phyloP scores from a whole-genome alignment of 2,888 invertebrate genomes.

The Petrolisthes cinctipes region DNA sequence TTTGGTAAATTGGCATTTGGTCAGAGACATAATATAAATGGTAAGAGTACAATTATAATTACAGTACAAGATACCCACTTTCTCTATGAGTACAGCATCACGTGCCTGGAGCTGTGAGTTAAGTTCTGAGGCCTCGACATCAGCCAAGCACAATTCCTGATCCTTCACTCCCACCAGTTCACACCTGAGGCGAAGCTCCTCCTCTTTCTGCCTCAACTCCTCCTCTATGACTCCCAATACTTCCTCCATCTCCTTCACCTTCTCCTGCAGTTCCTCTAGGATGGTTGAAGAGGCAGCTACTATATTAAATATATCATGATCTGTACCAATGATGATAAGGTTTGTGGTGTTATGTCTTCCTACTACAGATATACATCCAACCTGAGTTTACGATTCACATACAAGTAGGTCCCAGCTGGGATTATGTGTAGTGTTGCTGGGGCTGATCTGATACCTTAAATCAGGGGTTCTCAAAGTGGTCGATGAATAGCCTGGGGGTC shows the following conservation, averaged over 20 bases:
- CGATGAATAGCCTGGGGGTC: too few species aligned
- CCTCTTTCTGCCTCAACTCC: constrained; percentile 52
- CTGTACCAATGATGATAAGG: too few species aligned
- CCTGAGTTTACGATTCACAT: too few species aligned
- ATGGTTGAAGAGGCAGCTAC: constrained; percentile 39
- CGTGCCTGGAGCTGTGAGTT: constrained; percentile 45
- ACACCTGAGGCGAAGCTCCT: constrained; percentile 57
- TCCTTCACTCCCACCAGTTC: constrained; percentile 56
- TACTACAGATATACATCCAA: too few species aligned
- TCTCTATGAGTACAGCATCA: constrained; percentile 37
- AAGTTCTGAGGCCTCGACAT: constrained; percentile 57
- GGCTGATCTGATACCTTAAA: too few species aligned
- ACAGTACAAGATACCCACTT: constrained; percentile 15
- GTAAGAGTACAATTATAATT: background rate
- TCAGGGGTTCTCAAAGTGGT: too few species aligned
- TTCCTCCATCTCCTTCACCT: constrained; percentile 63
- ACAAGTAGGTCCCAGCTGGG: too few species aligned
- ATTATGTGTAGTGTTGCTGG: too few species aligned
- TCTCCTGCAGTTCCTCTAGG: constrained; percentile 62
- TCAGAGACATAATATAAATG: background rate
- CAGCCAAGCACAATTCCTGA: constrained; percentile 60
- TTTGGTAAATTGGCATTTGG: too few species aligned
- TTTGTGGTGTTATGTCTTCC: too few species aligned
- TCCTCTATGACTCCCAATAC: constrained; percentile 53
- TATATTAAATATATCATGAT: background rate